phyloP scores from a whole-genome alignment of 2,888 invertebrate species.

The Caprella mutica region DNA sequence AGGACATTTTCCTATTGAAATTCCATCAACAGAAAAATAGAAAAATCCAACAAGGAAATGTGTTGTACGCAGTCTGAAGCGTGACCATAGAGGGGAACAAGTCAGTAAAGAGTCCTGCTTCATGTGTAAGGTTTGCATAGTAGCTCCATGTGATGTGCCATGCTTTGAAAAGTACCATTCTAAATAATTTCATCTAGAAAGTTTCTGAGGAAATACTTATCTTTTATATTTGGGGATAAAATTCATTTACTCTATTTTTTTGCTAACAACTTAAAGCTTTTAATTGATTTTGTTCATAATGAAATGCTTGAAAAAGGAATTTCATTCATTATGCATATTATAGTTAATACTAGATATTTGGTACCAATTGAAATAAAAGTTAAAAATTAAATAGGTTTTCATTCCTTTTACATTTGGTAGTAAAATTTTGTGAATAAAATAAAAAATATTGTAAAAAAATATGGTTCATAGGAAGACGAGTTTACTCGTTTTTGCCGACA shows the following conservation, averaged over 20 bases:
- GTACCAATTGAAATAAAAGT: no score
- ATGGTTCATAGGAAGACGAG: no score
- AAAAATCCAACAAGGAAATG: slow-evolving; percentile 7
- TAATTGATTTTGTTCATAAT: slow-evolving; percentile 4
- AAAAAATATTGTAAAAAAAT: no score
- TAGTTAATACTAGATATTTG: no score
- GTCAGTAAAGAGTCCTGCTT: neutral
- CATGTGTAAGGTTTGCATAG: neutral
- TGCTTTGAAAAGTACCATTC: slow-evolving; percentile 9
- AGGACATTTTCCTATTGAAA: slow-evolving; percentile 11
- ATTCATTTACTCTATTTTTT: neutral
- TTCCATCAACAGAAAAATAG: slow-evolving; percentile 6
- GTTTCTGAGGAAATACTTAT: neutral
- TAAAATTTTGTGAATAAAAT: no score
- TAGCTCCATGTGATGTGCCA: neutral
- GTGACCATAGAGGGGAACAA: neutral
- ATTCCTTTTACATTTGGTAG: no score
- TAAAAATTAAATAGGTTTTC: no score
- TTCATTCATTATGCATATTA: no score
- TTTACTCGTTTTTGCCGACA: no score
- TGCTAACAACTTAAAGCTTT: slow-evolving; percentile 1
- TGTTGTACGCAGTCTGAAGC: neutral
- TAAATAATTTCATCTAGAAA: slow-evolving; percentile 2
- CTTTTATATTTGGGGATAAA: no score
- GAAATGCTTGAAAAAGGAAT: no score